A percentile compares a stretch with the other conserved stretches of the same genome.
phyloP scores from a whole-genome alignment of 2,888 invertebrate species.

The Stenodema calcarata region DNA sequence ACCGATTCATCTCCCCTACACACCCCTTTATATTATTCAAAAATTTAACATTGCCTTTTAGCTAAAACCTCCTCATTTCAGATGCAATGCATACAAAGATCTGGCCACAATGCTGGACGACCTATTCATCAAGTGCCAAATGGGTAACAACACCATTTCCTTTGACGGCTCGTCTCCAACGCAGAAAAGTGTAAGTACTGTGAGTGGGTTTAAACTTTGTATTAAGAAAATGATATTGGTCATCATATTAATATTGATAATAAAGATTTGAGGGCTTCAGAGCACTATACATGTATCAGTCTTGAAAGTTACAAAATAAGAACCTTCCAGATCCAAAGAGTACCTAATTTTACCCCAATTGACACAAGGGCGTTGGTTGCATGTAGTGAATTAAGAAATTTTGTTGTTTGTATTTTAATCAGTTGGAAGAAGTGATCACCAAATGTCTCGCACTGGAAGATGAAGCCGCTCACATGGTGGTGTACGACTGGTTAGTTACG shows the following conservation, averaged over 20 bases:
- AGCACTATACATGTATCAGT: too few species aligned
- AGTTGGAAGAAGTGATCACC: conserved; percentile 62
- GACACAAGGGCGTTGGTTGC: too few species aligned
- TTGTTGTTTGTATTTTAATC: background rate
- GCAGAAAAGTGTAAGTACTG: conserved; percentile 51
- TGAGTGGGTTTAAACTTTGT: background rate
- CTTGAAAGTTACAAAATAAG: too few species aligned
- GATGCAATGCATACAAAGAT: conserved; percentile 89
- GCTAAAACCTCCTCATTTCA: conserved; percentile 60
- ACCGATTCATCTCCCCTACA: too few species aligned
- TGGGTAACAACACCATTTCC: conserved; percentile 44
- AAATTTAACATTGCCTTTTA: too few species aligned
- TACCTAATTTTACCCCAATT: too few species aligned
- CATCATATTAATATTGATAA: too few species aligned
- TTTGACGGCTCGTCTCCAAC: conserved; percentile 45
- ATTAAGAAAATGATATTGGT: too few species aligned
- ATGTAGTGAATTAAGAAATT: too few species aligned
- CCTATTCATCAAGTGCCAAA: conserved; percentile 69
- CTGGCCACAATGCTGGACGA: conserved; percentile 79
- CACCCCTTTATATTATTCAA: too few species aligned
- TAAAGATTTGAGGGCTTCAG: too few species aligned
- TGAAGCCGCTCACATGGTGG: conserved; percentile 86
- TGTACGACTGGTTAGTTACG: conserved; percentile 92
- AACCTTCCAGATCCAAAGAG: too few species aligned
- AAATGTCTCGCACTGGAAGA: conserved; percentile 68